Evolutionary conservation across 2,113 vertebrate species (phyloP).

Genomic region (Charadrius vociferus): DNA sequence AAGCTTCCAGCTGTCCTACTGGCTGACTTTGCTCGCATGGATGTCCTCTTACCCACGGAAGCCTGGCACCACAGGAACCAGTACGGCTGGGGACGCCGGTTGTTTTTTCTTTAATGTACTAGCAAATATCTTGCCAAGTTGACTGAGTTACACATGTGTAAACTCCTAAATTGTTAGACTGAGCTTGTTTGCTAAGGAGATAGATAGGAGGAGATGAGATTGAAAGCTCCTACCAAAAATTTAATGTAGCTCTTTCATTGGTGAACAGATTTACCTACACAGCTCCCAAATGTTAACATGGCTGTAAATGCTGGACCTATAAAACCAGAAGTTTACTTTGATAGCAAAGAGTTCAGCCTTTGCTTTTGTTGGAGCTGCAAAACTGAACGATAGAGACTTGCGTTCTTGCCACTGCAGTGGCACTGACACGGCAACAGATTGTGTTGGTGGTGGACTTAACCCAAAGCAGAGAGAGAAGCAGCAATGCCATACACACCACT

Average conservation of each 20-base stretch:
- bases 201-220: neutral
- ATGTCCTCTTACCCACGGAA: fast-evolving
- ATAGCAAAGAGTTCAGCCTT: neutral
- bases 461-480: neutral
- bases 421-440: neutral
- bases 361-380: neutral
- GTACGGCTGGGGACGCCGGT: neutral
- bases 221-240: neutral
- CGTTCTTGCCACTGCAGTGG: neutral
- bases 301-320: neutral
- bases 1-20: neutral
- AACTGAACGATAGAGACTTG: neutral
- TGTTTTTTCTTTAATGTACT: neutral
- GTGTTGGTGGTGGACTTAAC: neutral
- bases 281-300: neutral
- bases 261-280: neutral
- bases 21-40: neutral
- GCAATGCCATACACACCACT: neutral
- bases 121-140: neutral
- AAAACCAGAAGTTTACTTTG: neutral
- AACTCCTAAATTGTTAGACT: neutral
- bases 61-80: neutral
- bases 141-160: neutral
- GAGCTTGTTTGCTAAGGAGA: neutral
- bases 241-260: neutral